Evolutionary conservation across 2,797 vertebrate genomes (phyloP).

Genomic region (Scarus forsteni): DNA sequence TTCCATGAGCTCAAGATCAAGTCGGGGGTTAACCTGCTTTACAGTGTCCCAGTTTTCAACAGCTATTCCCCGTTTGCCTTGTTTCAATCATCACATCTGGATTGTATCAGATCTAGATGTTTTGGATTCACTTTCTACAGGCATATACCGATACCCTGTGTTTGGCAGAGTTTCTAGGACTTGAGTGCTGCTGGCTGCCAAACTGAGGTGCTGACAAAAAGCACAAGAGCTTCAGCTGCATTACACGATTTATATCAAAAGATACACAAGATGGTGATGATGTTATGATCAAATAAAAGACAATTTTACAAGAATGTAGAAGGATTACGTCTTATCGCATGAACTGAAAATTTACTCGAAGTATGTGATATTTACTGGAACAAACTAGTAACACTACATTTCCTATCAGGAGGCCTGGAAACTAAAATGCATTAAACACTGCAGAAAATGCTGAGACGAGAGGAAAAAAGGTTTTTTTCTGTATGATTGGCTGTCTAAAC

Average conservation of each 20-base stretch:
- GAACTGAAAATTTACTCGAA: slow-evolving; percentile 12
- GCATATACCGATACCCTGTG: slow-evolving; percentile 26
- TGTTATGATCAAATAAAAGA: slow-evolving; percentile 29
- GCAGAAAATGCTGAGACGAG: too few species aligned
- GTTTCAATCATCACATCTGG: slow-evolving; percentile 15
- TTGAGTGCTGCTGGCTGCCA: slow-evolving; percentile 41
- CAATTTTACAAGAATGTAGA: slow-evolving; percentile 16
- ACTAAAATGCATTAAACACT: too few species aligned
- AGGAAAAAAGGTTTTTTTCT: too few species aligned
- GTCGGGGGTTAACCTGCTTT: too few species aligned
- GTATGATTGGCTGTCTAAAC: too few species aligned
- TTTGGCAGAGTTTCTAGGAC: slow-evolving; percentile 45
- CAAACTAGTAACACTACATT: too few species aligned
- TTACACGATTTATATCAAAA: slow-evolving; percentile 38
- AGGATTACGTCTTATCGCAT: slow-evolving; percentile 13
- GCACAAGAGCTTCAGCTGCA: slow-evolving; percentile 29
- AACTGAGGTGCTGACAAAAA: slow-evolving; percentile 47
- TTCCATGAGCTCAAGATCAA: neutral
- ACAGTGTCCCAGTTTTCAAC: slow-evolving; percentile 4
- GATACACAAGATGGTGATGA: slow-evolving; percentile 1
- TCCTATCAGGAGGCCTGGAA: too few species aligned
- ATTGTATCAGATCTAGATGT: slow-evolving; percentile 26
- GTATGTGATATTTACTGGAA: neutral
- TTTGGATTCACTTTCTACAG: slow-evolving; percentile 26
- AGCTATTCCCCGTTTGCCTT: neutral